These are phyloP conservation scores for Lineus longissimus DNA, from an alignment of 1,140 invertebrate species.

Conservation along the genomic window DNA sequence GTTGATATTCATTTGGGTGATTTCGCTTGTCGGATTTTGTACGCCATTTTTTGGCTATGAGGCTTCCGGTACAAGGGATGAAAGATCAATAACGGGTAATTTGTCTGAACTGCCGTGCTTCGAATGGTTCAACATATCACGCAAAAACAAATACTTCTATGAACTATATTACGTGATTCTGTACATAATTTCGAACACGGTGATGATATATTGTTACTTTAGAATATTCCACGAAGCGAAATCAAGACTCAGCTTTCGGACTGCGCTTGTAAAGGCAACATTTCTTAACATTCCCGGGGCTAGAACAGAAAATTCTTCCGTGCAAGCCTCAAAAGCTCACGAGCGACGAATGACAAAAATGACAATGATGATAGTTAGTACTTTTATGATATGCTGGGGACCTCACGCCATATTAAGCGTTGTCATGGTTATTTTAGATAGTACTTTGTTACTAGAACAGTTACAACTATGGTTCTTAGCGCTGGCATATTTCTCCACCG, in stretches of 20 bases:
- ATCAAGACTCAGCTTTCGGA: background rate
- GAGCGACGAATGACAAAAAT: conserved; percentile 3
- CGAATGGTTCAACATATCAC: background rate
- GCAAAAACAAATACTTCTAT: background rate
- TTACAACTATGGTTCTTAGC: conserved; percentile 2
- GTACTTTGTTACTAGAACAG: background rate
- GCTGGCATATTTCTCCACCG: background rate
- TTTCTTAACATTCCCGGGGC: background rate
- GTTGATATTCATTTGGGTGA: background rate
- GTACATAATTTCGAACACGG: background rate
- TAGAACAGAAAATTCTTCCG: background rate
- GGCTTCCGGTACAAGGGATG: background rate
- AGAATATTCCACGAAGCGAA: background rate
- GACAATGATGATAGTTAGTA: conserved; percentile 2
- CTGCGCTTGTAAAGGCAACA: background rate
- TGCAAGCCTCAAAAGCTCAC: background rate
- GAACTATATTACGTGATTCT: conserved; percentile 5
- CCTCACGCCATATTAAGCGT: conserved; percentile 2
- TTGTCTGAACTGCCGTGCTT: background rate
- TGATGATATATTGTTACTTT: background rate
- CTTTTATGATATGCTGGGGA: conserved; percentile 6
- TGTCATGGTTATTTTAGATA: background rate
- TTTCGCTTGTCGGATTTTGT: background rate
- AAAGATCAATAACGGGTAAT: background rate
- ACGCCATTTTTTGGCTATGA: conserved; percentile 1